These are phyloP conservation scores for Vanessa atalanta DNA, from an alignment of 1,140 invertebrate species.

Conservation along the genomic window DNA sequence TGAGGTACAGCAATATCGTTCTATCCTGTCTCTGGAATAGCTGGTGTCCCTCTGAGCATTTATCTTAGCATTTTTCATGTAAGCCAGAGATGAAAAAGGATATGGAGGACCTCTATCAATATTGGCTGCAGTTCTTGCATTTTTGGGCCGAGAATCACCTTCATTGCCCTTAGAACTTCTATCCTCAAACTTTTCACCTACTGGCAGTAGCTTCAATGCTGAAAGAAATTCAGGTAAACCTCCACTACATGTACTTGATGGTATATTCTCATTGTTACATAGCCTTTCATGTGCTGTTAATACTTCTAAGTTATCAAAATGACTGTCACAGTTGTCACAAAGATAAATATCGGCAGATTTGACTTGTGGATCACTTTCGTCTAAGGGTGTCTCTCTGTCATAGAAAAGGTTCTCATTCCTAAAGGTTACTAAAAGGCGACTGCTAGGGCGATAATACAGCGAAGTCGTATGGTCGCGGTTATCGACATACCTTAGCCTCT, in stretches of 20 bases:
- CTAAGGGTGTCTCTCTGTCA: constrained; percentile 71
- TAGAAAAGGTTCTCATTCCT: constrained; percentile 87
- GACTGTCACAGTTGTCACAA: constrained; percentile 87
- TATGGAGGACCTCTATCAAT: constrained; percentile 72
- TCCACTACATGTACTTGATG: constrained; percentile 50
- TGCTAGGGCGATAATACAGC: constrained; percentile 83
- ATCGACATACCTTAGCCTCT: constrained; percentile 85
- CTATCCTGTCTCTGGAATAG: constrained; percentile 69
- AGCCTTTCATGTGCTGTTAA: constrained; percentile 73
- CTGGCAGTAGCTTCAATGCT: constrained; percentile 61
- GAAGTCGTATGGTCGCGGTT: constrained; percentile 88
- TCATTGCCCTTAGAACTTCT: constrained; percentile 39
- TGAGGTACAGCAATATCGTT: constrained; percentile 71
- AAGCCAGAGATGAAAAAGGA: constrained; percentile 77
- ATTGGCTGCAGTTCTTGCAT: constrained; percentile 58
- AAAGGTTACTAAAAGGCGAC: constrained; percentile 86
- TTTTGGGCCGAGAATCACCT: constrained; percentile 49
- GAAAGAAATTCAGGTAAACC: constrained; percentile 66
- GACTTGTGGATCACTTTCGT: constrained; percentile 42
- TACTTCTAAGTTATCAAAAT: constrained; percentile 73
- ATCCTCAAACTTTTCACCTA: constrained; percentile 35
- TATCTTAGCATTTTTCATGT: constrained; percentile 64
- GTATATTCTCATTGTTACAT: constrained; percentile 66
- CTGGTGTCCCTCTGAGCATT: constrained; percentile 60
- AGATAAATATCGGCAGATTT: constrained; percentile 85